Evolutionary conservation across 2,888 invertebrate genomes (phyloP), one percentile per base, ranked within the genome.

Genomic region (Chrysopilus asiliformis): DNA sequence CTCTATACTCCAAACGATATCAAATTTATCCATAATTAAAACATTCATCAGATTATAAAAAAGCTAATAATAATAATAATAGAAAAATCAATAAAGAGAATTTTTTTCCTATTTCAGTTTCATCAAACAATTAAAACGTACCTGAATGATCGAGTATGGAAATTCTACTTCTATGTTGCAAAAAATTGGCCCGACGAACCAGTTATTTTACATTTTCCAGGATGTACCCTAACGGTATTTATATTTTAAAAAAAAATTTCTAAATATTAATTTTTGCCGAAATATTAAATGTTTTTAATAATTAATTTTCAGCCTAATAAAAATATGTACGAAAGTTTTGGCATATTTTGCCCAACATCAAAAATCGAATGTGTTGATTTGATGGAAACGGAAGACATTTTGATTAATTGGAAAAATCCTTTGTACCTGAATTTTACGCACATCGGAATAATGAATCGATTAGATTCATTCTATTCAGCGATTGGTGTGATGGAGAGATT

Each of bases 101-200:
- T n/a, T n/a, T n/a, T n/a, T n/a, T n/a, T n/a, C n/a, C n/a, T n/a
- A n/a, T n/a, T 73, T 30, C 68, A 86, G 86, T 85, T 86, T 70
- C 86, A 86, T 68, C 85, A 86, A 71, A 86, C 86, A 60, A 73
- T 86, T 64, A 76, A 79, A 72, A 86, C 86, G 68, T 85, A 79
- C 72, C 74, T 82, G 65, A 79, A 78, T 69, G 82, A 86, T 67
- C 77, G 77, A 58, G 81, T 86, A 65, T 86, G 86, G 86, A 78
- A 86, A 63, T 86, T 86, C 69, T 72, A 83, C 68, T 86, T 86
- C 72, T 86, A 86, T 76, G 82, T 86, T 60, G 76, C 82, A 55
- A 83, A 85, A 66, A 77, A 73, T 64, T 86, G 86, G 86, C 86
- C 86, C 38, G 80, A 83, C 51, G 76, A 80, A 52, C 79, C 82